Base-by-base conservation (phyloP, 1,140 invertebrate genomes). In the Eumaeus atala region DNA sequence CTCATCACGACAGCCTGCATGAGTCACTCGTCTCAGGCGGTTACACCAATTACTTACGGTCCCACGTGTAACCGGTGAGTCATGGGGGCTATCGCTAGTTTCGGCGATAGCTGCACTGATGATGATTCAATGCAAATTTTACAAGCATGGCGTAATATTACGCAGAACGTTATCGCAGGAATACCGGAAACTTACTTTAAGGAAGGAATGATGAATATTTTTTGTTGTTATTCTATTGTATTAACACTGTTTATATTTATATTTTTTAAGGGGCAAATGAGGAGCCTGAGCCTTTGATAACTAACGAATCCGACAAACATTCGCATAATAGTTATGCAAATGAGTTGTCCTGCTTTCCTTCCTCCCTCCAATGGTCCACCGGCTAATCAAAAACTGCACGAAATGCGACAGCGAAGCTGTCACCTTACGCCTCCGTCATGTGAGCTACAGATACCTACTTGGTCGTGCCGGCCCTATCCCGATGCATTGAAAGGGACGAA, bases 11-110 rank as follows among this genome's bases (percentile, higher is more conserved):
- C 38, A 7, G 38, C n/a, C n/a, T 3, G 12, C 38, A 40, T 40
- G 38, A 40, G n/a, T 40, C 38, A 40, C 38, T 0, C 38, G 14
- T 40, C 14, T 40, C 38, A 40, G 47, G 36, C 58, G 61, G 66
- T 79, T 74, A 74, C 63, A 74, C 74, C 69, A 75, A 79, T 77
- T 77, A 69, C 54, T 67, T 80, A 77, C 74, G 58, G 61, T 28
- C 10, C 37, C 6, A 2, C 21, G 21, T 28, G 21, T 28, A 6
- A 48, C 18, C 12, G 10, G 12, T n/a, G n/a, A n/a, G 14, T 40
- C 38, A 14, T n/a, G 8, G 8, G n/a, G 8, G n/a, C 14, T 40
- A 40, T 40, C 38, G n/a, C 38, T n/a, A 14, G 38, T 14, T 40
- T 40, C 14, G 38, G 38, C 4, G 37, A 38, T 11, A 38, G 12